A percentile compares a stretch with the other conserved stretches of the same genome.
Conservation (phyloP, 2,888 invertebrate species). For the Apotomis capreana region DNA sequence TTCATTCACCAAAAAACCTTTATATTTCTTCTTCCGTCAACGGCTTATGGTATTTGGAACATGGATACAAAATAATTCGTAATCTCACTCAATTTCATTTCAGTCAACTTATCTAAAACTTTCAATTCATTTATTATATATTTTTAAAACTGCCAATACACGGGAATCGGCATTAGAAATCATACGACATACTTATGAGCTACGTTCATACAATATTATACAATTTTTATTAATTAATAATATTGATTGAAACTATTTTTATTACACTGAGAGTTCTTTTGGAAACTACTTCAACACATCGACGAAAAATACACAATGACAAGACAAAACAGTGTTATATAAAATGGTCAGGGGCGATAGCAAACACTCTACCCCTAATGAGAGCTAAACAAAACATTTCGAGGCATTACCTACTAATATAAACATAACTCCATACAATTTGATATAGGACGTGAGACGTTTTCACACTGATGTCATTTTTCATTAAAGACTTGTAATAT, state of each 20-base stretch:
- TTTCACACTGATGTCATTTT: not conserved
- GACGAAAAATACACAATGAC: constrained; percentile 26
- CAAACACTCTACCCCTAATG: constrained; percentile 19
- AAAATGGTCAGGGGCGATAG: constrained; percentile 14
- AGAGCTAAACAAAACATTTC: constrained; percentile 18
- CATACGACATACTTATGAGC: constrained; percentile 37
- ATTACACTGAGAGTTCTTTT: constrained; percentile 34
- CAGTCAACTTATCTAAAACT: constrained; percentile 38
- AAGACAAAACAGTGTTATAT: constrained; percentile 19
- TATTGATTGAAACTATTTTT: constrained; percentile 27
- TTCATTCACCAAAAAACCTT: not conserved
- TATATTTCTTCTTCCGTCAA: not conserved
- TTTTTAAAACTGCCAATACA: constrained; percentile 29
- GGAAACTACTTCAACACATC: constrained; percentile 26
- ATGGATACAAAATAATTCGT: constrained; percentile 44
- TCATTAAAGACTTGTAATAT: too few relatives aligned
- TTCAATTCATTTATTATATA: constrained; percentile 31
- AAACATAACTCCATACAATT: not conserved
- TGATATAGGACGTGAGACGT: not conserved
- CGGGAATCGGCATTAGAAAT: constrained; percentile 15
- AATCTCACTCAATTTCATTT: constrained; percentile 54
- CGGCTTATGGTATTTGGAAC: constrained; percentile 21
- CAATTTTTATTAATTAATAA: constrained; percentile 26
- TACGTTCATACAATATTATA: constrained; percentile 39
- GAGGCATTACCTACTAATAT: not conserved